A percentile compares a stretch with the other conserved stretches of the same genome.
Conservation (phyloP, 2,113 vertebrate species). For the Rhodinocichla rosea region DNA sequence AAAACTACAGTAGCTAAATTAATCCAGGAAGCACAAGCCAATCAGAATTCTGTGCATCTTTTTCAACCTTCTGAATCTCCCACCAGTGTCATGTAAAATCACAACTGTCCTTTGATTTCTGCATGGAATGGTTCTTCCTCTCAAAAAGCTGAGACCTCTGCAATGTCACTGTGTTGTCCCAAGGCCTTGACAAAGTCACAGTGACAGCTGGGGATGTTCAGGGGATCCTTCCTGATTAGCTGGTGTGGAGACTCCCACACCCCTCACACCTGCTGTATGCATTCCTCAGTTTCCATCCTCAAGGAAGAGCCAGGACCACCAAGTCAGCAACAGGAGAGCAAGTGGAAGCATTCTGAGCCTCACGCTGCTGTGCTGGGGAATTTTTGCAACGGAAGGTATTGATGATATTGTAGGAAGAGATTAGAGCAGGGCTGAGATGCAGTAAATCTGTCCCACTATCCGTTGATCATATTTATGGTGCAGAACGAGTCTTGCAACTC, state of each 20-base stretch:
- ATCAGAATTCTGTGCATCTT: background rate
- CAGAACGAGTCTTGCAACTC: slow-evolving; percentile 8
- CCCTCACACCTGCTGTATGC: background rate
- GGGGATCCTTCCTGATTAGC: background rate
- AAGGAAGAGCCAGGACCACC: background rate
- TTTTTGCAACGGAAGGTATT: background rate
- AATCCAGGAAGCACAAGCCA: background rate
- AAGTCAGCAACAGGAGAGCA: background rate
- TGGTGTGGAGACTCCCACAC: accelerated
- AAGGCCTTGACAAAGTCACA: background rate
- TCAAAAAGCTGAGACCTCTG: background rate
- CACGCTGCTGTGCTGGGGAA: background rate
- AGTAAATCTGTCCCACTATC: background rate
- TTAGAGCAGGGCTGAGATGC: background rate
- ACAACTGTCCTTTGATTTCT: background rate
- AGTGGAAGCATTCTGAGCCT: background rate
- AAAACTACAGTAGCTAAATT: background rate
- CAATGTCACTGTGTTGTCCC: background rate
- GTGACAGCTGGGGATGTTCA: background rate
- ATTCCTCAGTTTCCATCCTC: background rate
- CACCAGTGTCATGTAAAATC: accelerated
- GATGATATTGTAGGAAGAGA: background rate
- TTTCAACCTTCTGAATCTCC: background rate
- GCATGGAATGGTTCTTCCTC: accelerated
- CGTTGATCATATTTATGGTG: slow-evolving; percentile 14